Conservation (phyloP, 1,140 invertebrate species). For the Drosophila lacertosa region DNA sequence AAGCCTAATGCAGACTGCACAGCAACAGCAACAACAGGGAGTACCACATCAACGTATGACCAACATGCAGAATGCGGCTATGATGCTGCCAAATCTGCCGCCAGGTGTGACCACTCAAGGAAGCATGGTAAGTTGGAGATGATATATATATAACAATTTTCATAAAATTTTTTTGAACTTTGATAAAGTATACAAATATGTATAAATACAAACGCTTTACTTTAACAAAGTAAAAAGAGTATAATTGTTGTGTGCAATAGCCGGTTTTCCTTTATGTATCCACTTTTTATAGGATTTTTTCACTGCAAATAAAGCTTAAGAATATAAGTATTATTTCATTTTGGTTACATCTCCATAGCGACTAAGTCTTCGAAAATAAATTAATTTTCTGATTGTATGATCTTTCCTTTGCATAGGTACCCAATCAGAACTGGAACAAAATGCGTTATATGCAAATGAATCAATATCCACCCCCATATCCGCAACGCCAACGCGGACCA, state of each 20-base stretch:
- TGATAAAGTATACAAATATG: neutral
- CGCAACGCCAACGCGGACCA: conserved; percentile 83
- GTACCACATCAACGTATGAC: conserved; percentile 77
- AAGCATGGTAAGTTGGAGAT: conserved; percentile 81
- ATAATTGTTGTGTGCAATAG: too few species aligned
- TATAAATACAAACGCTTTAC: too few species aligned
- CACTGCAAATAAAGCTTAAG: too few species aligned
- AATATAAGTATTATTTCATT: too few species aligned
- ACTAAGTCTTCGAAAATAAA: too few species aligned
- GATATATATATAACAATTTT: too few species aligned
- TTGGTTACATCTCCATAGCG: too few species aligned
- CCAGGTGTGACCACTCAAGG: conserved; percentile 84
- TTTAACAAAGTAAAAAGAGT: too few species aligned
- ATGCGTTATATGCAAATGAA: conserved; percentile 79
- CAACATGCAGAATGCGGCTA: conserved; percentile 72
- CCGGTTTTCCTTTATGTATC: too few species aligned
- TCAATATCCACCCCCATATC: conserved; percentile 82
- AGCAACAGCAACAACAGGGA: conserved; percentile 55
- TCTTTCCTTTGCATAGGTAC: conserved; percentile 47
- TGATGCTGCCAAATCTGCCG: conserved; percentile 75
- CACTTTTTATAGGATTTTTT: too few species aligned
- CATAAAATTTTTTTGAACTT: too few species aligned
- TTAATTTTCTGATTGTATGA: neutral
- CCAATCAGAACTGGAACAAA: conserved; percentile 77
- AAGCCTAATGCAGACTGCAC: conserved; percentile 53